Conservation (phyloP, 2,797 vertebrate species). For the Manis crassicaudata region DNA sequence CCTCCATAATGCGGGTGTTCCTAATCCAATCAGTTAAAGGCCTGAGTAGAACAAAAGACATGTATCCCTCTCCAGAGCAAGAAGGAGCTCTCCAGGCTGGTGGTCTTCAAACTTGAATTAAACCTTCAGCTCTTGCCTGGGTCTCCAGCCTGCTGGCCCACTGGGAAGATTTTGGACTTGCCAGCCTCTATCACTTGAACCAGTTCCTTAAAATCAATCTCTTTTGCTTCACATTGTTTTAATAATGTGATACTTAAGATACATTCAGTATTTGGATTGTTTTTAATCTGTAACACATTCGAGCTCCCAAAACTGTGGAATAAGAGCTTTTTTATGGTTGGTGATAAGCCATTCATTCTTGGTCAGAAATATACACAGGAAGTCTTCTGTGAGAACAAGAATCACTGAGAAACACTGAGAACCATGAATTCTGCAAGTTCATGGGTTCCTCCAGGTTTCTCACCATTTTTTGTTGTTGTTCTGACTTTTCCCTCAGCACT, state of each 20-base stretch:
- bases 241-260: not conserved
- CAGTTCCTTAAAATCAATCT: not conserved
- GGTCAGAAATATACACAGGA: not conserved
- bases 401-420: not conserved
- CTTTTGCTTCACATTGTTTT: not conserved
- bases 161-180: not conserved
- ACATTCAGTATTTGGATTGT: not conserved
- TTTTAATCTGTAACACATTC: not conserved
- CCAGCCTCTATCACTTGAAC: not conserved
- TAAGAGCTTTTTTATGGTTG: not conserved
- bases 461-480: not conserved
- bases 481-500: not conserved
- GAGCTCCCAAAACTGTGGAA: not conserved
- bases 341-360: not conserved
- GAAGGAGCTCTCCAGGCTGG: not conserved
- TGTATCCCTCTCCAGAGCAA: not conserved
- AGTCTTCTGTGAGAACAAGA: not conserved
- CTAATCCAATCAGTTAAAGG: not conserved
- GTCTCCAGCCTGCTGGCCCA: not conserved
- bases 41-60: not conserved
- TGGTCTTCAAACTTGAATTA: not conserved
- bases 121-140: not conserved
- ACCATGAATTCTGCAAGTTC: not conserved
- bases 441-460: not conserved
- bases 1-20: not conserved